Evolutionary conservation across 2,113 vertebrate genomes (phyloP), one percentile per base, ranked within the genome.

Genomic region (Progne subis): DNA sequence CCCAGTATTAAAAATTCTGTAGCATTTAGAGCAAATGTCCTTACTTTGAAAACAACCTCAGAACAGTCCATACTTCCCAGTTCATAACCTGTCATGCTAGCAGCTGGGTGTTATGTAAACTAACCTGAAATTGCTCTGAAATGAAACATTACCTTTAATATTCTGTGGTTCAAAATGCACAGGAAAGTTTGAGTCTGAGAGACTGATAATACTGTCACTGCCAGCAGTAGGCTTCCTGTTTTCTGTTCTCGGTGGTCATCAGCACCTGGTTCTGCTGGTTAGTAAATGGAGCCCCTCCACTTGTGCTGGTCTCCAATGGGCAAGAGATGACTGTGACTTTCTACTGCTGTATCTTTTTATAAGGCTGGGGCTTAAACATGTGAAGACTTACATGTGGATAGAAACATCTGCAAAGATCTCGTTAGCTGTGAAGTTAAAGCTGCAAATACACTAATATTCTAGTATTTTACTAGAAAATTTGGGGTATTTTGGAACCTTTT

Each of bases 391-490:
- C 4, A 11, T 59, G 37, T 61, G 64, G 11, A 57, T 77, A 31
- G 61, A 80, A 83, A 46, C 17, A 2, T 52, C 57, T 86, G 43
- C 8, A 15, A 76, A 64, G 25, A 29, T 63, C 50, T 67, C 46
- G 61, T 63, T 86, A 77, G 24, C 41, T 55, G 55, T 81, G 68
- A 61, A 71, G 28, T 18, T 76, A 46, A 72, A 84, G 31, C 52
- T 92, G 75, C 78, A 57, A 84, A 87, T 84, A 86, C 7, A 5
- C 34, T 86, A 50, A 90, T 80, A 64, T 53, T 81, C 63, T 70
- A 87, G 67, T 91, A 55, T 93, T 90, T 79, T 82, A 85, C 64
- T 78, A 83, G 82, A 81, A 90, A 90, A 68, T 26, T 24, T 23
- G 52, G 56, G 92, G 64, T 86, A n/a, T 94, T 95, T 88, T 88